Percentiles rank a stretch among this genome's conserved stretches.
Conservation (phyloP, 2,888 invertebrate genomes). For the Drosophila sordidula region DNA sequence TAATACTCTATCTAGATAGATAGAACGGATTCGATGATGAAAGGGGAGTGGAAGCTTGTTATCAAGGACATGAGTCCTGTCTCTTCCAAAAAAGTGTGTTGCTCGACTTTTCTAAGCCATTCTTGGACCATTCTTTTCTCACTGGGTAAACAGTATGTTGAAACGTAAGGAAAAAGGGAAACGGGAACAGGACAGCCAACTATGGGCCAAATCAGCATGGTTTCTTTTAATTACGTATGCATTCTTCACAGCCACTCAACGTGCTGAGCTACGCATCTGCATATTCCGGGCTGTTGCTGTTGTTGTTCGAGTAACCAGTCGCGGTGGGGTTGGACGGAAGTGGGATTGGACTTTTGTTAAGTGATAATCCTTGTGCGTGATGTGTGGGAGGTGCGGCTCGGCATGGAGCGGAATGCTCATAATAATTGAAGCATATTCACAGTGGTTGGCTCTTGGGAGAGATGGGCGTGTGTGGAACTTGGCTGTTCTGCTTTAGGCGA, state of each 20-base stretch:
- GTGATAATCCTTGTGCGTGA: slow-evolving; percentile 52
- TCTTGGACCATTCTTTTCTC: too few species aligned
- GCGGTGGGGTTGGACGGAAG: slow-evolving; percentile 15
- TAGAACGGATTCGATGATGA: too few species aligned
- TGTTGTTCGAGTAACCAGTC: slow-evolving; percentile 17
- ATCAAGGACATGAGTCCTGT: too few species aligned
- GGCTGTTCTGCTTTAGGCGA: slow-evolving; percentile 24
- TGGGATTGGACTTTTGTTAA: slow-evolving; percentile 36
- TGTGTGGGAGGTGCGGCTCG: slow-evolving; percentile 20
- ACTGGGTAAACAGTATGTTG: too few species aligned
- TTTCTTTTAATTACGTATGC: slow-evolving; percentile 70
- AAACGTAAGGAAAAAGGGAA: too few species aligned
- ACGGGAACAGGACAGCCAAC: too few species aligned
- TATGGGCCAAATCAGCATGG: slow-evolving; percentile 52
- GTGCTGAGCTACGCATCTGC: slow-evolving; percentile 13
- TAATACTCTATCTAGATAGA: too few species aligned
- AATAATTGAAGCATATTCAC: slow-evolving; percentile 79
- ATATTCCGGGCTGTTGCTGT: slow-evolving; percentile 7
- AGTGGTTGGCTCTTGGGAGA: slow-evolving; percentile 35
- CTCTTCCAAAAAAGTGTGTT: too few species aligned
- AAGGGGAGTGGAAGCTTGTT: too few species aligned
- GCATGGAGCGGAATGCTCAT: slow-evolving; percentile 49
- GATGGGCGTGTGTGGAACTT: slow-evolving; percentile 33
- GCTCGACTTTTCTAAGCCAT: too few species aligned
- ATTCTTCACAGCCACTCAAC: slow-evolving; percentile 42